Percentiles rank a stretch among this genome's conserved stretches.
Evolutionary conservation across 1,140 invertebrate species (phyloP).

Genomic region (Chironomus tepperi): DNA sequence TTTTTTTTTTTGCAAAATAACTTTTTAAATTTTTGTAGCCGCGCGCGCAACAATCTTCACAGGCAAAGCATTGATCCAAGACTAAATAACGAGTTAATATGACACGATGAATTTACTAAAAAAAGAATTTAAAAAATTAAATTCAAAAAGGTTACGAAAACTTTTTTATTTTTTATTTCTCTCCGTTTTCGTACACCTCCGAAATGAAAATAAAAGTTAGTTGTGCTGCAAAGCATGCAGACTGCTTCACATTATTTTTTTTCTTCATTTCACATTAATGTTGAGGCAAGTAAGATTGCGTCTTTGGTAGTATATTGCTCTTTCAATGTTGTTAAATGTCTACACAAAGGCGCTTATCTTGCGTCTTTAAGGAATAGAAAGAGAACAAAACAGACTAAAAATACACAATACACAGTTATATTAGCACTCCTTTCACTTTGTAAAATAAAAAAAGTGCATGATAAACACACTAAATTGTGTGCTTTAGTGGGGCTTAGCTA

Average conservation of each 20-base stretch:
- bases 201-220: constrained; percentile 22
- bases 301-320: background rate
- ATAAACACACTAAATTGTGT: background rate
- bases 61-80: background rate
- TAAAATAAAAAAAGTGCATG: background rate
- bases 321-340: no score
- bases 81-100: constrained; percentile 15
- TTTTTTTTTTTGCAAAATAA: background rate
- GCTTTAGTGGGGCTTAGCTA: background rate
- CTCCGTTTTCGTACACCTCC: constrained; percentile 12
- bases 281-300: background rate
- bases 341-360: no score
- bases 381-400: no score
- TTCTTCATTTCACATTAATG: background rate
- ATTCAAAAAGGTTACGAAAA: constrained; percentile 18
- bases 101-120: constrained; percentile 16
- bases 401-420: background rate
- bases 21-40: background rate
- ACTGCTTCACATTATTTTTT: background rate
- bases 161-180: background rate
- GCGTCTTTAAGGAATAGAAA: no score
- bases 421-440: constrained; percentile 12
- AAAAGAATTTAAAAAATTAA: background rate
- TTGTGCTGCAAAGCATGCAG: background rate
- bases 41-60: background rate